Base-by-base conservation (phyloP, 1,140 invertebrate genomes). In the Aphaenogaster rudis region DNA sequence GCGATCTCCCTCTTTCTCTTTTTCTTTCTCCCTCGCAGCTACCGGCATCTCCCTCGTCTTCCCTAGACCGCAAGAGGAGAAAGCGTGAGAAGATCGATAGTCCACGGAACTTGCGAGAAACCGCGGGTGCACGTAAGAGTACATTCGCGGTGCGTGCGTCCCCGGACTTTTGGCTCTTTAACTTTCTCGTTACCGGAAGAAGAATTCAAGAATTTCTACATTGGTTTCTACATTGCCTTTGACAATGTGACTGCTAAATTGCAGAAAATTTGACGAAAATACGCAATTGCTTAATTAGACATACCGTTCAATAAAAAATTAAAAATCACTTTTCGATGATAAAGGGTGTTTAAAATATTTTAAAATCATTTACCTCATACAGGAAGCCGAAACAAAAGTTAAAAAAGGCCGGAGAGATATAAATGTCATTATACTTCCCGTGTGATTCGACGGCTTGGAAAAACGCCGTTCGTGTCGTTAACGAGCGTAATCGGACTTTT, bases 71-170 rank as follows among this genome's bases (percentile, higher is more conserved):
- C 45, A 63, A 78, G 45, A 86, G 81, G 93, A 92, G 94, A 94
- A 94, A 94, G 92, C 93, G 94, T 94, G 93, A 94, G 93, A 94
- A 94, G 93, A 94, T 93, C 93, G 90, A 94, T 94, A 90, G 92
- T 86, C 77, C 82, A 88, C 87, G 88, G 39, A 61, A 64, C 61
- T 54, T 66, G 86, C 72, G 50, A 42, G 28, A 63, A 50, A 78
- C 54, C 64, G 45, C 61, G 72, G 21, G 28, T 17, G 11, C 33
- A 54, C 63, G 77, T 66, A 71, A 67, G 88, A 63, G 39, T 54
- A 42, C 57, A 67, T 79, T 63, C 33, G 13, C 77, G 17, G 39
- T 17, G 9, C n/a, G 45, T n/a, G n/a, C 5, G 39, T 57, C 11
- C 7, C 15, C 21, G 3, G 36, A 52, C n/a, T 80, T 74, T 48